A percentile compares a stretch with the other conserved stretches of the same genome.
Conservation (phyloP, 2,797 vertebrate species). For the Petrocephalus sullivani region DNA sequence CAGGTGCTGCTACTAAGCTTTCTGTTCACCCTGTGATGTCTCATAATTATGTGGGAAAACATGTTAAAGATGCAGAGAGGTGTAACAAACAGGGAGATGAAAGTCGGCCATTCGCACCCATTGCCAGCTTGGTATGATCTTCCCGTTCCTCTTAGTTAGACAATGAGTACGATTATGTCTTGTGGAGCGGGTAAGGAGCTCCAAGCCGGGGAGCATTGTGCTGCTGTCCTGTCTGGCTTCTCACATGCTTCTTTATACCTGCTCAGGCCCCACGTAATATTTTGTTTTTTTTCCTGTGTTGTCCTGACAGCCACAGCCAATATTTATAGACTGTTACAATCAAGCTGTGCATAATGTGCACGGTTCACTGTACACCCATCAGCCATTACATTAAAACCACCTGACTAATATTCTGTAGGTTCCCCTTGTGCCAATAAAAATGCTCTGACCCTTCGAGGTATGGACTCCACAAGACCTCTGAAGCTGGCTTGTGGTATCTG, state of each 20-base stretch:
- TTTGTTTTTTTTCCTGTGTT: neutral
- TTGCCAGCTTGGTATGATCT: neutral
- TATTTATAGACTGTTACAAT: neutral
- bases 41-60: neutral
- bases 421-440: neutral
- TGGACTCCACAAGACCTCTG: neutral
- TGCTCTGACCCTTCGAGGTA: neutral
- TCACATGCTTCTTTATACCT: neutral
- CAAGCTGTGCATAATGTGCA: neutral
- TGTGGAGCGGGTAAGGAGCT: neutral
- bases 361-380: neutral
- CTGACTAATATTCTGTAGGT: neutral
- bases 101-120: constrained; percentile 1
- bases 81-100: neutral
- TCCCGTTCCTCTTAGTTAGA: constrained; percentile 2
- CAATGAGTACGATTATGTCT: neutral
- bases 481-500: neutral
- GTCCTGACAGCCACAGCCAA: neutral
- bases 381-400: neutral
- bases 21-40: neutral
- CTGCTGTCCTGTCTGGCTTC: neutral
- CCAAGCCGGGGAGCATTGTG: neutral
- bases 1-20: neutral
- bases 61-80: neutral
- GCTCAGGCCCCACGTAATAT: neutral